phyloP scores from a whole-genome alignment of 1,140 invertebrate species.

The Neodiprion fabricii region DNA sequence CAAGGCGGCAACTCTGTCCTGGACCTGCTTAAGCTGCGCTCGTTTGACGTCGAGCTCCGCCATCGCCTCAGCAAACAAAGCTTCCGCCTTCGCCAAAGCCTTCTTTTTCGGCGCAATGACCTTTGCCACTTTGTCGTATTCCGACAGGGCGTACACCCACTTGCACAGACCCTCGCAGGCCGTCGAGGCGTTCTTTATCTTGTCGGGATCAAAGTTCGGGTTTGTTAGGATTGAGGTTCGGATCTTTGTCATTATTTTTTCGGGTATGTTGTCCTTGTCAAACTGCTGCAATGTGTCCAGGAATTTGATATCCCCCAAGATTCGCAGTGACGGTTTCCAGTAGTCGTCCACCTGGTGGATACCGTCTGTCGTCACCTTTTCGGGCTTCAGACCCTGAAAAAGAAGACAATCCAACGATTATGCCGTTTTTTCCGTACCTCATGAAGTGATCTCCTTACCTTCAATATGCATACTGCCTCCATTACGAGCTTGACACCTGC shows the following conservation, averaged over 20 bases:
- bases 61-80: conserved; percentile 72
- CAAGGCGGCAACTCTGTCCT: conserved; percentile 64
- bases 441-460: conserved; percentile 64
- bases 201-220: conserved; percentile 91
- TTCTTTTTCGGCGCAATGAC: conserved; percentile 88
- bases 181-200: conserved; percentile 79
- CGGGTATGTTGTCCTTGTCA: conserved; percentile 91
- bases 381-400: conserved; percentile 79
- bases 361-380: conserved; percentile 80
- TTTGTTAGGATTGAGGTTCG: conserved; percentile 80
- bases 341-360: conserved; percentile 80
- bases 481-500: conserved; percentile 92
- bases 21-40: conserved; percentile 73
- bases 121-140: conserved; percentile 91
- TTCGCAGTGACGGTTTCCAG: conserved; percentile 90
- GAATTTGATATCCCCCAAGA: conserved; percentile 92
- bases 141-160: conserved; percentile 91
- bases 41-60: conserved; percentile 77
- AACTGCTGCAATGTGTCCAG: conserved; percentile 81
- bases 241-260: conserved; percentile 82
- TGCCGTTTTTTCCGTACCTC: neutral
- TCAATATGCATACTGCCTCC: conserved; percentile 95
- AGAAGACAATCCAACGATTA: conserved; percentile 4
- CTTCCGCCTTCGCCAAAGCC: conserved; percentile 78
- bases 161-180: conserved; percentile 84